A percentile compares a stretch with the other conserved stretches of the same genome.
phyloP scores from a whole-genome alignment of 2,888 invertebrate genomes.

The Athalia cordata region DNA sequence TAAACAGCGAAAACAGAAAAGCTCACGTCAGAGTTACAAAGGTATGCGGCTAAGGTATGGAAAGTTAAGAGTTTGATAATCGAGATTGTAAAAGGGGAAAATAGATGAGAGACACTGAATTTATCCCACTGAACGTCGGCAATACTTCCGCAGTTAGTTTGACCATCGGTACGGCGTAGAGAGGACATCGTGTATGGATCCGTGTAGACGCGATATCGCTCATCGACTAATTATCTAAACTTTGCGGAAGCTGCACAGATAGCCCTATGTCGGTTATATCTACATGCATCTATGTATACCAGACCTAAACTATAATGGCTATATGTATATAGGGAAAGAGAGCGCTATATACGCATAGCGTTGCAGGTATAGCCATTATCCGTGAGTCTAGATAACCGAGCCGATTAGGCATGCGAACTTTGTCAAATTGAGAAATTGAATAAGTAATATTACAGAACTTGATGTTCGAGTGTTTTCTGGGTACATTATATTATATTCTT shows the following conservation, averaged over 20 bases:
- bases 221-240: constrained; percentile 41
- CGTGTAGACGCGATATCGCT: constrained; percentile 41
- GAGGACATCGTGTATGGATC: constrained; percentile 18
- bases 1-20: no score
- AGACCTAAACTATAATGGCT: not conserved
- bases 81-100: no score
- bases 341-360: not conserved
- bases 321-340: not conserved
- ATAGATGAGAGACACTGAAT: no score
- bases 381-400: constrained; percentile 10
- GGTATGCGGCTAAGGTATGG: no score
- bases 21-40: no score
- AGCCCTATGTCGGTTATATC: not conserved
- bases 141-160: constrained; percentile 52
- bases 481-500: not conserved
- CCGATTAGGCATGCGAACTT: constrained; percentile 13
- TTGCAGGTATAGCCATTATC: constrained; percentile 14
- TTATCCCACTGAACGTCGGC: constrained; percentile 44
- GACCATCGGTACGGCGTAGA: constrained; percentile 31
- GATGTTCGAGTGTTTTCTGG: not conserved
- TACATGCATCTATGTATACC: not conserved
- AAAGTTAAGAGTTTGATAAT: no score
- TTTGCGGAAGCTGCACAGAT: constrained; percentile 34
- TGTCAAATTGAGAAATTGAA: constrained; percentile 26
- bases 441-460: not conserved